These are phyloP conservation scores for Chlorops oryzae DNA, from an alignment of 1,140 invertebrate species.

Conservation along the genomic window DNA sequence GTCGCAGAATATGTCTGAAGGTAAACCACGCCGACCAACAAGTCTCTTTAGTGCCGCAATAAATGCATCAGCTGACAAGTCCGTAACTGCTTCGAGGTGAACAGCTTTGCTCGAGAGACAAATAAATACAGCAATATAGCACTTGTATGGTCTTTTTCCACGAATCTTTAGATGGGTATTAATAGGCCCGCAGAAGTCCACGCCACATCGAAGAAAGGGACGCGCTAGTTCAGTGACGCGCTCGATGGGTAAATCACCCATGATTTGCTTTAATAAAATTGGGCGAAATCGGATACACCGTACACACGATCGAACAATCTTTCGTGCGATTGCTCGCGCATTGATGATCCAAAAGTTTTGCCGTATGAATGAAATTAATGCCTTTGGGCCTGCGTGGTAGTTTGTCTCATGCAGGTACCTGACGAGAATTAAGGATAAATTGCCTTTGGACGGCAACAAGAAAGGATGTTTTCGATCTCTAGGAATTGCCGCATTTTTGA, in stretches of 20 bases:
- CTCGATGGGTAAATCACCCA: neutral
- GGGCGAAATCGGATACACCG: neutral
- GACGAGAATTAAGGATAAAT: too few relatives aligned
- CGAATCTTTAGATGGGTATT: too few relatives aligned
- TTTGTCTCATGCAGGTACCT: too few relatives aligned
- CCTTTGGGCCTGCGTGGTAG: neutral
- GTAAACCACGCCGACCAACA: neutral
- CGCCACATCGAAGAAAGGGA: constrained; percentile 8
- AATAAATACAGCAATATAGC: constrained; percentile 26
- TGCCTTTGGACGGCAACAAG: too few relatives aligned
- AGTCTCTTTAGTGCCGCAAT: neutral
- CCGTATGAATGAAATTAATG: neutral
- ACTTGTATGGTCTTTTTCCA: constrained; percentile 18
- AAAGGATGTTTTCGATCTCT: too few relatives aligned
- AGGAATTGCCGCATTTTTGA: too few relatives aligned
- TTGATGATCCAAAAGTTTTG: neutral
- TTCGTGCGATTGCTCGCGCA: neutral
- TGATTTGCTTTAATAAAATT: neutral
- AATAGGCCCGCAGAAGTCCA: constrained; percentile 2
- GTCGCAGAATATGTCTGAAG: neutral
- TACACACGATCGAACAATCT: neutral
- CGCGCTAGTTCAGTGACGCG: neutral
- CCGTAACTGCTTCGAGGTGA: constrained; percentile 22
- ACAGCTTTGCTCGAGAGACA: constrained; percentile 26
- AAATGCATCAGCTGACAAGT: constrained; percentile 14